A percentile compares a stretch with the other conserved stretches of the same genome.
Conservation (phyloP, 2,888 invertebrate genomes). For the Yponomeuta cagnagella region DNA sequence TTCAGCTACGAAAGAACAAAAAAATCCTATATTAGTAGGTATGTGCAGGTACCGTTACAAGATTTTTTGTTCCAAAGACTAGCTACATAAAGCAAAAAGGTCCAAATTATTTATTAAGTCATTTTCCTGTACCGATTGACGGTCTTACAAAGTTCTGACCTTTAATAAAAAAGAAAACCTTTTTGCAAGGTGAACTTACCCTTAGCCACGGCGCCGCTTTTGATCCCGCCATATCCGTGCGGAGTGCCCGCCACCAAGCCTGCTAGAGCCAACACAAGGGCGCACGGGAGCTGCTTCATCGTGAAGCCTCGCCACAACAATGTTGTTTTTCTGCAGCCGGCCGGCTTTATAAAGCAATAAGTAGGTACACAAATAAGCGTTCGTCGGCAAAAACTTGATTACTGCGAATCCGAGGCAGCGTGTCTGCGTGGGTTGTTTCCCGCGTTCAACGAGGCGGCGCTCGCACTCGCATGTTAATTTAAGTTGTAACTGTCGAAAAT, state of each 20-base stretch:
- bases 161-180: neutral
- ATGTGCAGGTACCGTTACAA: neutral
- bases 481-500: slow-evolving; percentile 30
- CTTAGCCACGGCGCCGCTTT: slow-evolving; percentile 53
- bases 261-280: slow-evolving; percentile 43
- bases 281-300: slow-evolving; percentile 62
- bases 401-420: slow-evolving; percentile 55
- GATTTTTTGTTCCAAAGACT: too few relatives aligned
- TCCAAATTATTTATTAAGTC: neutral
- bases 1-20: slow-evolving; percentile 39
- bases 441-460: slow-evolving; percentile 36
- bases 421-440: slow-evolving; percentile 53
- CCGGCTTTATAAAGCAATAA: slow-evolving; percentile 65
- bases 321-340: slow-evolving; percentile 47
- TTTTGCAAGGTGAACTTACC: slow-evolving; percentile 32
- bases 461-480: slow-evolving; percentile 36
- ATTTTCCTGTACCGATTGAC: slow-evolving; percentile 3
- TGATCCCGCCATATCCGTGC: slow-evolving; percentile 60
- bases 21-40: neutral
- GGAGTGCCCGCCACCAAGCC: slow-evolving; percentile 49
- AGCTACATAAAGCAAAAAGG: neutral
- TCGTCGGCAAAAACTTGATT: slow-evolving; percentile 58
- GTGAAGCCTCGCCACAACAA: slow-evolving; percentile 59
- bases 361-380: slow-evolving; percentile 53
- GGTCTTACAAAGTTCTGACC: neutral